Percentiles rank a stretch among this genome's conserved stretches.
phyloP scores from a whole-genome alignment of 2,113 vertebrate species.

The Amphilophus citrinellus region DNA sequence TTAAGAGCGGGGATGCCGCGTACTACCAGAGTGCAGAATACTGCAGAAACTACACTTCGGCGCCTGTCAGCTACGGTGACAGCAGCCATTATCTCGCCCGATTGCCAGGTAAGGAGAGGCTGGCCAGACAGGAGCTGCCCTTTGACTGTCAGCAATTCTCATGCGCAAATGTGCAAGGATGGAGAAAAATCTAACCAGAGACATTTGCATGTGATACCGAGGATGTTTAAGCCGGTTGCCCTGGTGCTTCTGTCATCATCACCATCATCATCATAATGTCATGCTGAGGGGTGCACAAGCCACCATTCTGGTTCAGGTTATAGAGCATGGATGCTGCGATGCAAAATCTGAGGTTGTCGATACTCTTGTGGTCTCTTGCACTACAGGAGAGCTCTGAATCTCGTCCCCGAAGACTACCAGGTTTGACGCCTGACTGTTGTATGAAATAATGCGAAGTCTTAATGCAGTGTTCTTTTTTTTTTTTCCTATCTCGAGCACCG shows the following conservation, averaged over 20 bases:
- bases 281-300: slow-evolving; percentile 28
- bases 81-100: slow-evolving; percentile 79
- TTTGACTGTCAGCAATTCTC: slow-evolving; percentile 33
- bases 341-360: slow-evolving; percentile 48
- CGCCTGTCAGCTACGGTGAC: slow-evolving; percentile 73
- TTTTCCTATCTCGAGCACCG: not conserved
- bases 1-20: slow-evolving; percentile 78
- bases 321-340: slow-evolving; percentile 47
- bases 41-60: slow-evolving; percentile 77
- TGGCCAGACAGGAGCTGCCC: slow-evolving; percentile 20
- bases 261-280: slow-evolving; percentile 30
- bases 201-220: slow-evolving; percentile 24
- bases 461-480: slow-evolving; percentile 32
- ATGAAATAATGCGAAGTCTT: slow-evolving; percentile 16
- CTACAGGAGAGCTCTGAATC: not conserved
- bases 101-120: slow-evolving; percentile 78
- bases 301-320: slow-evolving; percentile 19
- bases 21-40: slow-evolving; percentile 78
- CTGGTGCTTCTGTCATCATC: slow-evolving; percentile 46
- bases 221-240: slow-evolving; percentile 29
- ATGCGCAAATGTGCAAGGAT: slow-evolving; percentile 50
- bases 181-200: slow-evolving; percentile 32
- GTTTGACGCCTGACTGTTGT: slow-evolving; percentile 15
- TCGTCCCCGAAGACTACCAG: not conserved
- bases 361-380: not conserved